A percentile compares a stretch with the other conserved stretches of the same genome.
Conservation (phyloP, 2,797 vertebrate species). For the Syngnathus rostellatus region DNA sequence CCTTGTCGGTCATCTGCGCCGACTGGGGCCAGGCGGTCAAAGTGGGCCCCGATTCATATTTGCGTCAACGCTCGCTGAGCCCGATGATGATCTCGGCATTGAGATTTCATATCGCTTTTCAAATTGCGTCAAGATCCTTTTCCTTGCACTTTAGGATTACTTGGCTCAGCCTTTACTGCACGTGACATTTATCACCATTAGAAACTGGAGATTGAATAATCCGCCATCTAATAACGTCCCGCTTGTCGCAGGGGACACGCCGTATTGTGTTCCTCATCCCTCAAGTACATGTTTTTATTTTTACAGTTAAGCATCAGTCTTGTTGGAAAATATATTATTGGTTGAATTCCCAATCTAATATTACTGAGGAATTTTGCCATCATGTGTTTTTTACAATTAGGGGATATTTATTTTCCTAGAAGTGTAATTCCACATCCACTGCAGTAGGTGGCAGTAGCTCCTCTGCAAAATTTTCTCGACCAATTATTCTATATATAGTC, state of each 20-base stretch:
- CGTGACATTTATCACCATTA: neutral
- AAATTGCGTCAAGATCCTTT: constrained; percentile 1
- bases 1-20: constrained; percentile 70
- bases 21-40: constrained; percentile 59
- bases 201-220: constrained; percentile 4
- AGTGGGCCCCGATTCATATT: constrained; percentile 41
- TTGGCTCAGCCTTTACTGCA: neutral
- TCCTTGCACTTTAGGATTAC: neutral
- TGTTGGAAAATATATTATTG: neutral
- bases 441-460: no score
- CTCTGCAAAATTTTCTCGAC: no score
- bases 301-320: neutral
- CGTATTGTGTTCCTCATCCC: neutral
- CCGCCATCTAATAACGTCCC: neutral
- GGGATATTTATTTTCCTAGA: no score
- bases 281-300: neutral
- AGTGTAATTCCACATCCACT: no score
- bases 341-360: neutral
- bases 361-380: no score
- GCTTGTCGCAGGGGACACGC: neutral
- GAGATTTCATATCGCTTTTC: neutral
- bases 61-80: constrained; percentile 21
- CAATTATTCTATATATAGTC: no score
- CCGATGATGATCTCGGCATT: neutral
- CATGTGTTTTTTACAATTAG: no score